Percentiles rank a stretch among this genome's conserved stretches.
phyloP scores from a whole-genome alignment of 2,797 vertebrate species.

The Delichon dasypus region DNA sequence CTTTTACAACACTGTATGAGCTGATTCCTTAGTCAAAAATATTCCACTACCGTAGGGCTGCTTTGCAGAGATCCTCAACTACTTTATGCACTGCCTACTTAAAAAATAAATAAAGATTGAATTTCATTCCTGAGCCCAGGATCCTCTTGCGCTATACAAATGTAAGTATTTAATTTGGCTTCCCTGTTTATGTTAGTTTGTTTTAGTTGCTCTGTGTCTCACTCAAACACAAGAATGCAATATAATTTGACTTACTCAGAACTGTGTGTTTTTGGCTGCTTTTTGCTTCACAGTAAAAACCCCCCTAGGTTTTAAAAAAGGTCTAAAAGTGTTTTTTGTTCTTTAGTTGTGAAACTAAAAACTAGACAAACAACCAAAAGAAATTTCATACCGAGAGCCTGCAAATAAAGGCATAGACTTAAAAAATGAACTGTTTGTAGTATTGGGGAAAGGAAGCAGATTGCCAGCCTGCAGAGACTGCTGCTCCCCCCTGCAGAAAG shows the following conservation, averaged over 20 bases:
- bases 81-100: conserved; percentile 42
- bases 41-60: background rate
- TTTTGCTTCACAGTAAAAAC: conserved; percentile 34
- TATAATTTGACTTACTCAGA: conserved; percentile 59
- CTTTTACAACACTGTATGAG: background rate
- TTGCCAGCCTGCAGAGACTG: background rate
- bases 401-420: conserved; percentile 24
- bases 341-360: conserved; percentile 63
- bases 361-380: conserved; percentile 53
- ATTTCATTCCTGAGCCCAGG: conserved; percentile 59
- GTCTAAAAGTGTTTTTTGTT: conserved; percentile 62
- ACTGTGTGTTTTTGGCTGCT: conserved; percentile 58
- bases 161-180: conserved; percentile 70
- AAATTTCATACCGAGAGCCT: conserved; percentile 25
- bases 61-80: conserved; percentile 7
- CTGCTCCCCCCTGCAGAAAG: background rate
- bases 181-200: conserved; percentile 67
- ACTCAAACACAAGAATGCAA: conserved; percentile 61
- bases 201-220: conserved; percentile 65
- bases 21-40: background rate
- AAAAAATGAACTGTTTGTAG: conserved; percentile 27
- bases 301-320: background rate
- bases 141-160: conserved; percentile 63
- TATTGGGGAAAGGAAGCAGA: background rate
- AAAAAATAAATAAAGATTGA: conserved; percentile 60